These are phyloP conservation scores for Stenodema calcarata DNA, from an alignment of 2,888 invertebrate genomes.

Conservation along the genomic window DNA sequence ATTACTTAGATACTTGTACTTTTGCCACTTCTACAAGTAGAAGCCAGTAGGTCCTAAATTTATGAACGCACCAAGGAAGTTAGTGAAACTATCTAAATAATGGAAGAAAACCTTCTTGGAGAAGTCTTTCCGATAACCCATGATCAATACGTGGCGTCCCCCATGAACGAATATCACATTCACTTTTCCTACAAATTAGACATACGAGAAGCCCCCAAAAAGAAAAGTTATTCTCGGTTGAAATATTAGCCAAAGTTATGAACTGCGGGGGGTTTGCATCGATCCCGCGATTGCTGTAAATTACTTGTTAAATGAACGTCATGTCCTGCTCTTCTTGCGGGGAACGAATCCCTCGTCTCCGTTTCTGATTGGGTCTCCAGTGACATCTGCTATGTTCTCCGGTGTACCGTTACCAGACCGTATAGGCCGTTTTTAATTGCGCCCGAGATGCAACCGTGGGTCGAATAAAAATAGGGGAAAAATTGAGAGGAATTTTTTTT, in stretches of 20 bases:
- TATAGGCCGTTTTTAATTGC: slow-evolving; percentile 13
- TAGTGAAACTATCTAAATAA: no score
- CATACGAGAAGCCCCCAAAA: not conserved
- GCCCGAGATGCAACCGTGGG: not conserved
- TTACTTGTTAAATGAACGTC: slow-evolving; percentile 37
- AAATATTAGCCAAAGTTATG: slow-evolving; percentile 28
- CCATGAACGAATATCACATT: not conserved
- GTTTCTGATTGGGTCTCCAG: slow-evolving; percentile 32
- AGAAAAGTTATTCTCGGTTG: slow-evolving; percentile 11
- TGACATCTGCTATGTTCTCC: slow-evolving; percentile 8
- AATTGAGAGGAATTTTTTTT: not conserved
- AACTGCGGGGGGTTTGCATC: not conserved
- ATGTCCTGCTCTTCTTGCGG: not conserved
- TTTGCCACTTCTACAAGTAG: no score
- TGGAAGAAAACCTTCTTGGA: no score
- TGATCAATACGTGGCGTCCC: not conserved
- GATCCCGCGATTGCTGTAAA: not conserved
- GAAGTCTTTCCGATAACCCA: not conserved
- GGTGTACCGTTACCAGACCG: slow-evolving; percentile 19
- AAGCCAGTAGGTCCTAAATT: no score
- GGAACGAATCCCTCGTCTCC: not conserved
- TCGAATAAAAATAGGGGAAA: not conserved
- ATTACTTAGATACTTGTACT: no score
- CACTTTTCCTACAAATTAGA: not conserved
- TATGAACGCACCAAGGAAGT: no score